Evolutionary conservation across 2,113 vertebrate genomes (phyloP).

Genomic region (Protobothrops mucrosquamatus): DNA sequence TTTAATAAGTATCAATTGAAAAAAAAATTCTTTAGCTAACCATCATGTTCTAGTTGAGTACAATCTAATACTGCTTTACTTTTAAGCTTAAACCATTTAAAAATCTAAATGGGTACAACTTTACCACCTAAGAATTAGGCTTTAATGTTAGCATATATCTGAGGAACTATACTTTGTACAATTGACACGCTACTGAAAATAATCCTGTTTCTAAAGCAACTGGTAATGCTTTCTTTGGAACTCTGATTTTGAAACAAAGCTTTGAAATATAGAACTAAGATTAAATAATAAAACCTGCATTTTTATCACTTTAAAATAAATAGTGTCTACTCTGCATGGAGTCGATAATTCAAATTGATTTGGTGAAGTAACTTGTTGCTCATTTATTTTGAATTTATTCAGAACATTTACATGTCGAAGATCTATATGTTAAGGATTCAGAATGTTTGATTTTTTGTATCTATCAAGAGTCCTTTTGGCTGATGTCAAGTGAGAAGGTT

Average conservation of each 20-base stretch:
- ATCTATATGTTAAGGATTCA: background rate
- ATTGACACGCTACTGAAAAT: background rate
- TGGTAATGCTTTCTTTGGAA: background rate
- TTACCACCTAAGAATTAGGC: background rate
- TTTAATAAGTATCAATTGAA: background rate
- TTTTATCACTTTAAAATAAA: background rate
- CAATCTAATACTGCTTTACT: background rate
- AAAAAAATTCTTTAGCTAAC: background rate
- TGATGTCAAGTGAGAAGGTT: background rate
- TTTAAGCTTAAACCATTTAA: background rate
- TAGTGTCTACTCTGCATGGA: background rate
- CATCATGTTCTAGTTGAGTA: background rate
- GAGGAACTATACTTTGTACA: background rate
- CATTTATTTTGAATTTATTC: background rate
- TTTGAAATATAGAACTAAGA: background rate
- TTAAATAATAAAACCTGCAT: background rate
- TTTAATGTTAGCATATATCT: background rate
- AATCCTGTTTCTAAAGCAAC: background rate
- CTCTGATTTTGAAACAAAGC: background rate
- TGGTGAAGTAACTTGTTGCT: background rate
- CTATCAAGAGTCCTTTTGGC: background rate
- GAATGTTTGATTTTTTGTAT: background rate
- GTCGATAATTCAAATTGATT: background rate
- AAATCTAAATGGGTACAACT: background rate
- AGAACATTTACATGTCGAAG: background rate